Evolutionary conservation across 2,797 vertebrate genomes (phyloP), one percentile per base, ranked within the genome.

Genomic region (Anolis apletophallus): DNA sequence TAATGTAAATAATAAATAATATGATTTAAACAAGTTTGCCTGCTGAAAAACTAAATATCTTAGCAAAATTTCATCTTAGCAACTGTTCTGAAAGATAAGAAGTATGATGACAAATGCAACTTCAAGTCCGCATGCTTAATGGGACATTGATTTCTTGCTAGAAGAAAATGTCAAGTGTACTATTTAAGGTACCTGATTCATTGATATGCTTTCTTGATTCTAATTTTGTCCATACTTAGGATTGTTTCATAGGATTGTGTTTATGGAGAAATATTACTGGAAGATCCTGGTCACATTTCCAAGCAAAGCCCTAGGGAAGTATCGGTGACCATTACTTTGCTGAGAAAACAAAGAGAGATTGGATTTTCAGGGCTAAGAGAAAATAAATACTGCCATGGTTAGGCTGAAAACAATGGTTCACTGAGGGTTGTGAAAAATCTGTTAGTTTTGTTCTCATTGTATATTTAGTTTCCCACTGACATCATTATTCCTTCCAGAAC

Each of bases 361-460:
- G 69, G 84, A 73, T 72, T 80, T 72, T 80, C 84, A 85, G n/a
- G 72, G 9, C 67, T 80, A 72, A 80, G 36, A 68, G 54, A 61
- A 72, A 79, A 71, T n/a, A 71, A 59, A 85, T 71, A 52, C 54
- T 59, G 36, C 57, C 61, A 34, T 13, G 32, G n/a, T 26, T 77
- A n/a, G 23, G 23, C 36, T 85, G 50, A 69, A 85, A 85, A 36
- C 19, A 46, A 50, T 80, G 36, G 19, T 26, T 85, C 34, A 54
- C 67, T 81, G 4, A 54, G 46, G 14, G 36, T 23, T 10, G 1
- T 40, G 36, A 73, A 73, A 46, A 12, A 73, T 26, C 36, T 26
- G 71, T 73, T 21, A 73, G 21, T 73, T 23, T 73, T 73, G 21
- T 36, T 23, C 16, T 40, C 23, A 29, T 12, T 64, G 26, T 26